Evolutionary conservation across 2,888 invertebrate species (phyloP).

Genomic region (Oligia latruncula): DNA sequence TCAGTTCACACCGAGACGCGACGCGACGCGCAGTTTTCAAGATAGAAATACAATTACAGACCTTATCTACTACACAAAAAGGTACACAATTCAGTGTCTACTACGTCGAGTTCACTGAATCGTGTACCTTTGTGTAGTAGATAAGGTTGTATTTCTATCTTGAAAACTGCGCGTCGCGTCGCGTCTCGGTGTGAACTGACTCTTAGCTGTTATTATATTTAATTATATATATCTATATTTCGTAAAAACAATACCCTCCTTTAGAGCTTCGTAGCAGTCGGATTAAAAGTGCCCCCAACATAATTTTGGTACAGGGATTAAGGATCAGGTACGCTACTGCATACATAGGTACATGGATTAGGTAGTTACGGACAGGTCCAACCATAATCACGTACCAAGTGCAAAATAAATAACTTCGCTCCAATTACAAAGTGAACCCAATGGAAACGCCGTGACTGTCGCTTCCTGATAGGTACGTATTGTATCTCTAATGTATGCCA

Average conservation of each 20-base stretch:
- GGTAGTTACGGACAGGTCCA: neutral
- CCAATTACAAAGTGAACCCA: slow-evolving; percentile 43
- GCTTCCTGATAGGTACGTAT: slow-evolving; percentile 41
- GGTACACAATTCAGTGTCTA: too few species aligned
- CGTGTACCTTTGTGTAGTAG: too few species aligned
- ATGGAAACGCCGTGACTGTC: slow-evolving; percentile 36
- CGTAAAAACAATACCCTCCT: neutral
- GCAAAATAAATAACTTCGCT: slow-evolving; percentile 21
- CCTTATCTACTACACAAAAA: too few species aligned
- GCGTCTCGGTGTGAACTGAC: too few species aligned
- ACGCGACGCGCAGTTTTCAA: too few species aligned
- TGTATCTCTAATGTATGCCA: slow-evolving; percentile 57
- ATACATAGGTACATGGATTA: neutral
- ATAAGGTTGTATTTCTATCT: too few species aligned
- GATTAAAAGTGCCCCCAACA: neutral
- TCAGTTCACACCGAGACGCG: too few species aligned
- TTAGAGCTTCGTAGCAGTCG: neutral
- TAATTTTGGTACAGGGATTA: neutral
- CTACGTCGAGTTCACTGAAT: too few species aligned
- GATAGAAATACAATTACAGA: too few species aligned
- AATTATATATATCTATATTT: too few species aligned
- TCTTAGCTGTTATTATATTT: too few species aligned
- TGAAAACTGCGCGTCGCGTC: too few species aligned
- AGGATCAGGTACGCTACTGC: neutral
- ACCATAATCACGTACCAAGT: slow-evolving; percentile 34